A percentile compares a stretch with the other conserved stretches of the same genome.
phyloP scores from a whole-genome alignment of 2,888 invertebrate species.

The Catocala sponsa region DNA sequence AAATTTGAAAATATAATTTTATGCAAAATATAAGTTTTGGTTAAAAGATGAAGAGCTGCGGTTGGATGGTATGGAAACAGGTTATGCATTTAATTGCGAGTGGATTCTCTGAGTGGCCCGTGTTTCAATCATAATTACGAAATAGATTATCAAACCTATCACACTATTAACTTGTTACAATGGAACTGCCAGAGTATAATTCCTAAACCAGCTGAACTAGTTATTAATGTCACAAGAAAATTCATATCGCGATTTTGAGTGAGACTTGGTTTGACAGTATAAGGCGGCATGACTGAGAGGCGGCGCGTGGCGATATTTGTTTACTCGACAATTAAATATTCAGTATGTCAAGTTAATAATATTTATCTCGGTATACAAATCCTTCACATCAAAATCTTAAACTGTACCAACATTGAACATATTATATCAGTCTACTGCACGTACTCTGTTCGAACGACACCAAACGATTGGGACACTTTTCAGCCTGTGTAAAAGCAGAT shows the following conservation, averaged over 20 bases:
- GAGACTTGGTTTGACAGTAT: no score
- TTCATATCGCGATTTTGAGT: no score
- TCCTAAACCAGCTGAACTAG: no score
- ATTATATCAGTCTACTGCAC: constrained; percentile 19
- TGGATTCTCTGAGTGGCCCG: constrained; percentile 2
- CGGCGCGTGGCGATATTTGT: background rate
- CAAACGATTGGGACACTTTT: constrained; percentile 37
- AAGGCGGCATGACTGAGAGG: background rate
- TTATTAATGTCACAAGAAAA: no score
- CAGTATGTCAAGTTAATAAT: background rate
- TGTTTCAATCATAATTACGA: constrained; percentile 2
- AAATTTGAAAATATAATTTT: no score
- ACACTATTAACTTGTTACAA: constrained; percentile 1
- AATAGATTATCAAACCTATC: constrained; percentile 6
- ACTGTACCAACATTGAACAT: constrained; percentile 37
- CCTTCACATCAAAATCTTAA: constrained; percentile 31
- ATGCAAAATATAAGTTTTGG: no score
- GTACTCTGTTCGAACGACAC: constrained; percentile 15
- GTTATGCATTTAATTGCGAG: background rate
- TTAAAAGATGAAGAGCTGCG: background rate
- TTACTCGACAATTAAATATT: background rate
- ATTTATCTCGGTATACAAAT: constrained; percentile 32
- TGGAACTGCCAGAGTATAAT: background rate
- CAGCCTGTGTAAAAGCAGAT: background rate
- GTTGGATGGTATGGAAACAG: background rate